Evolutionary conservation across 2,888 invertebrate species (phyloP), one percentile per base, ranked within the genome.

Genomic region (Hybos culiciformis): DNA sequence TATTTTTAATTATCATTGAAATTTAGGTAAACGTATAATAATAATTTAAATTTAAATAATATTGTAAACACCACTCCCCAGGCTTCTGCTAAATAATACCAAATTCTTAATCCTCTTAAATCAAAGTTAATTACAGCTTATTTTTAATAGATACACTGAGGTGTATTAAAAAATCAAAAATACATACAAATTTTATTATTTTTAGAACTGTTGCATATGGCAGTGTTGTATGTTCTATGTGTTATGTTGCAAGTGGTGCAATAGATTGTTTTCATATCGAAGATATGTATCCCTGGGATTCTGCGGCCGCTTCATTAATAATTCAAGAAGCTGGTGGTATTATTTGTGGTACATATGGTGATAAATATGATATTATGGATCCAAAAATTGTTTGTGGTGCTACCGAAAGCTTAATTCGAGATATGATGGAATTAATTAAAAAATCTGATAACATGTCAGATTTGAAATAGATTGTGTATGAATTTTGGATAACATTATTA

Each of bases 251-350:
- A 3, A 70, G 70, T 50, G 87, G 86, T 4, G 66, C 68, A 44
- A 62, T 75, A 36, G 82, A 83, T 59, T 77, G 73, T 20, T 80
- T 78, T 59, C 75, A 77, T 49, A 79, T 80, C 56, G 78, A 80
- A 56, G 77, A 77, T 36, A 70, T 85, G 51, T 77, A 80, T 53
- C 74, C 78, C 26, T 87, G 86, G 87, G 86, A 87, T 60, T 75
- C 82, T 37, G 77, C 81, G 15, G 86, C 84, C 5, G 83, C 80
- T 12, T 72, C 70, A 42, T 59, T 87, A 36, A 76, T 88, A 32
- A 72, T 84, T 18, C 63, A 67, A 43, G 87, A 88, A 70, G 85
- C 87, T 38, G 86, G 86, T 14, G 87, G 84, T 18, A 65, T 70
- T 40, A 70, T 83, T 8, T 67, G 74, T 23, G 78, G 82, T 61